Evolutionary conservation across 2,888 invertebrate species (phyloP), one percentile per base, ranked within the genome.

Genomic region (Arctia plantaginis): DNA sequence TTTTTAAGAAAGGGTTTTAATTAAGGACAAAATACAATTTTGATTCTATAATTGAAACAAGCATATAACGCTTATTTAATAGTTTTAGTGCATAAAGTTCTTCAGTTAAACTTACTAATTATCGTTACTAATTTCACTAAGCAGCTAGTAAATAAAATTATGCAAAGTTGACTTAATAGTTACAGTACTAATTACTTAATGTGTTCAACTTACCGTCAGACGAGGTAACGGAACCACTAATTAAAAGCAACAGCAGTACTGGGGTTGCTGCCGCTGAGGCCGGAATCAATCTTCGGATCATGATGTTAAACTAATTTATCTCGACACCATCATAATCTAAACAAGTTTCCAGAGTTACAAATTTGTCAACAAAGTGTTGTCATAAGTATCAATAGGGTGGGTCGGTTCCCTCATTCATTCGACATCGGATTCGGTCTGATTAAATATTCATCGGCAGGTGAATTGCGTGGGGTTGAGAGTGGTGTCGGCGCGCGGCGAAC

Each of bases 391-490:
- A 89, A 85, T 86, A 86, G 87, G 87, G 88, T 89, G 87, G 88
- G 86, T 87, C 88, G 87, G 90, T 91, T 89, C 87, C 90, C 87
- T 93, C 92, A 93, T 93, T 93, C 92, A 92, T 93, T 90, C 90
- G 90, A 87, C 87, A 90, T 90, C 86, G 91, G 88, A 91, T 90
- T 92, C 89, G 89, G 88, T 84, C 89, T 89, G 89, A 92, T 94
- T 93, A 94, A 94, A 94, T 94, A 95, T 95, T 94, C 94, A 91
- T 92, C 84, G 87, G 86, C 87, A 88, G 89, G 90, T 91, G 92
- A 90, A 89, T 90, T 89, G 90, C 90, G 89, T 88, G 90, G 87
- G 88, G 89, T 87, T 86, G 85, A 85, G 86, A 83, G 85, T 82
- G 87, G 77, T 78, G 80, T 86, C 82, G 86, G 80, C 81, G 87